Evolutionary conservation across 2,797 vertebrate genomes (phyloP).

Genomic region (Nasua narica): DNA sequence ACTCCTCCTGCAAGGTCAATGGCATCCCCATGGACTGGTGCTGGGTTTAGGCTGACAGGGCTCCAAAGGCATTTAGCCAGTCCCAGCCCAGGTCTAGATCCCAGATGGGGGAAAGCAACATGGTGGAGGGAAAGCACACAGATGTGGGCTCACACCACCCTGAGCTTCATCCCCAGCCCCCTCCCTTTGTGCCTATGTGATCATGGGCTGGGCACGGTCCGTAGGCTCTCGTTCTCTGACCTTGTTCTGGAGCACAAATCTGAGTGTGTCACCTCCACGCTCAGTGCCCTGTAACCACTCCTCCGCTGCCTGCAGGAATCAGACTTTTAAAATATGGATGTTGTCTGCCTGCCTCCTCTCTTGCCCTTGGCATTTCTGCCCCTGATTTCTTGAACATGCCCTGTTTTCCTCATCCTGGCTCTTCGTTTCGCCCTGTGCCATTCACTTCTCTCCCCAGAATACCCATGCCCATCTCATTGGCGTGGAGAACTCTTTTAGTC

Average conservation of each 20-base stretch:
- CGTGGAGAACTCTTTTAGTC: not conserved
- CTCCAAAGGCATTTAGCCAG: not conserved
- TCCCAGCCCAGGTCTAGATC: not conserved
- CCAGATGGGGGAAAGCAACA: not conserved
- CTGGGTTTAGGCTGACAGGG: not conserved
- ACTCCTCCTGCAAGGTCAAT: not conserved
- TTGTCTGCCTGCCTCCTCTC: not conserved
- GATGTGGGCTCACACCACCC: not conserved
- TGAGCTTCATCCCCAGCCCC: not conserved
- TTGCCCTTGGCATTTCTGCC: not conserved
- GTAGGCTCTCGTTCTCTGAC: not conserved
- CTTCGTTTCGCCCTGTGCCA: not conserved
- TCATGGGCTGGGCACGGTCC: not conserved
- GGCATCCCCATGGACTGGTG: not conserved
- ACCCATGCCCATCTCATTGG: not conserved
- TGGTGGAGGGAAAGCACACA: not conserved
- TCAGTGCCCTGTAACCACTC: not conserved
- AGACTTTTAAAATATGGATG: not conserved
- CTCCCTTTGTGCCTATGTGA: not conserved
- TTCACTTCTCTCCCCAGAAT: not conserved
- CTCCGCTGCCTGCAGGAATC: not conserved
- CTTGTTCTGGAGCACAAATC: not conserved
- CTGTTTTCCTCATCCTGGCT: not conserved
- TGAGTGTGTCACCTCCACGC: not conserved
- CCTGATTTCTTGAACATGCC: not conserved